A percentile compares a stretch with the other conserved stretches of the same genome.
Evolutionary conservation across 2,113 vertebrate genomes (phyloP).

Genomic region (Gallinago paraguaiae): DNA sequence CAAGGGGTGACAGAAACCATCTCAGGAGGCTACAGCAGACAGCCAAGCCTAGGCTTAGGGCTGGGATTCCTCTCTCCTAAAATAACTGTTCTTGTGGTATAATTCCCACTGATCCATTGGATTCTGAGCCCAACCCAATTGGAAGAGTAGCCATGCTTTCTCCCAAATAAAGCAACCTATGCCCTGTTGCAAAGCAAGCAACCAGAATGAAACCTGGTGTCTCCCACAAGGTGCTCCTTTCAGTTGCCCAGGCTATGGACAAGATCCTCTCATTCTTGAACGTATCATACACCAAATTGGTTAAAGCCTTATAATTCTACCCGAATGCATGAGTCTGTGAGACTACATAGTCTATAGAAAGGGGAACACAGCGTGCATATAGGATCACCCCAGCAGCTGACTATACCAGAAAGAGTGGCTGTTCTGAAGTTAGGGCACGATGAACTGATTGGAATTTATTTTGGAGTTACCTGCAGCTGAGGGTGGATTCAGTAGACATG

Average conservation of each 20-base stretch:
- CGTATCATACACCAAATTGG: not conserved
- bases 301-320: not conserved
- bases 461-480: not conserved
- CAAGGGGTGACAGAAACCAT: not conserved
- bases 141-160: not conserved
- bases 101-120: not conserved
- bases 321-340: too few species aligned
- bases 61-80: not conserved
- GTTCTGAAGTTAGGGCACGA: not conserved
- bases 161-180: not conserved
- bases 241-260: not conserved
- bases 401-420: not conserved
- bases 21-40: not conserved
- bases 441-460: not conserved
- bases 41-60: not conserved
- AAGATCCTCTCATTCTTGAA: not conserved
- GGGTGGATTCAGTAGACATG: not conserved
- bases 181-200: not conserved
- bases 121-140: not conserved
- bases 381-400: not conserved
- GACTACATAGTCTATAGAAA: not conserved
- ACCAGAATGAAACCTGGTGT: not conserved
- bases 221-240: not conserved
- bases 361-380: accelerated
- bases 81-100: not conserved